Evolutionary conservation across 2,113 vertebrate species (phyloP).

Genomic region (Catharus fuscescens): DNA sequence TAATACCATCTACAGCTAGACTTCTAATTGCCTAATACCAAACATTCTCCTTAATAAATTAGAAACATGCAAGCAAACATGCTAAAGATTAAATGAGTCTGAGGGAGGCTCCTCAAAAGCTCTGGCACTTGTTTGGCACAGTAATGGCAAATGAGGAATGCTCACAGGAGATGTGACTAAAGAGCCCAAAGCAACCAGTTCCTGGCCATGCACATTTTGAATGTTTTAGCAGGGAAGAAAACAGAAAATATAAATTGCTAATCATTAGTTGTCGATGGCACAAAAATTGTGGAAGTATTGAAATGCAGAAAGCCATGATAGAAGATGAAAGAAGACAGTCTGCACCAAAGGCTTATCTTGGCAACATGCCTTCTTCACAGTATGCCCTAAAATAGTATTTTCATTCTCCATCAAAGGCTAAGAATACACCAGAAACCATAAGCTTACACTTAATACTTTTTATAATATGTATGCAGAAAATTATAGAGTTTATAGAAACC

Average conservation of each 20-base stretch:
- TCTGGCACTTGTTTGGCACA: not conserved
- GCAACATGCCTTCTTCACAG: conserved; percentile 58
- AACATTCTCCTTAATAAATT: conserved; percentile 39
- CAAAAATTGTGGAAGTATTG: not conserved
- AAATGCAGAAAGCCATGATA: not conserved
- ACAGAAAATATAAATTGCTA: conserved; percentile 16
- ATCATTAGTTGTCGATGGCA: not conserved
- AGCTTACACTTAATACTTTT: conserved; percentile 61
- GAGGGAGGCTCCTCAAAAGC: not conserved
- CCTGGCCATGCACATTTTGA: not conserved
- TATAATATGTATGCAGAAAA: conserved; percentile 12
- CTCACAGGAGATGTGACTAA: not conserved
- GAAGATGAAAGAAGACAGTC: conserved; percentile 48
- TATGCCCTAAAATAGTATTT: conserved; percentile 52
- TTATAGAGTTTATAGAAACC: conserved; percentile 17
- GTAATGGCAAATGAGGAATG: not conserved
- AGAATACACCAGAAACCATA: conserved; percentile 66
- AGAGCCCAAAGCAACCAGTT: not conserved
- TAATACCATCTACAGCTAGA: conserved; percentile 46
- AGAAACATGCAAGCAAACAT: conserved; percentile 37
- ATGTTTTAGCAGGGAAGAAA: not conserved
- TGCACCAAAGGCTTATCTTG: conserved; percentile 60
- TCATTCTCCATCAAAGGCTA: conserved; percentile 55
- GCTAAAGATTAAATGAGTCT: not conserved
- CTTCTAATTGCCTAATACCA: conserved; percentile 48